phyloP scores from a whole-genome alignment of 37 sponge, comb jelly and placozoan species.

The Bolinopsis microptera region DNA sequence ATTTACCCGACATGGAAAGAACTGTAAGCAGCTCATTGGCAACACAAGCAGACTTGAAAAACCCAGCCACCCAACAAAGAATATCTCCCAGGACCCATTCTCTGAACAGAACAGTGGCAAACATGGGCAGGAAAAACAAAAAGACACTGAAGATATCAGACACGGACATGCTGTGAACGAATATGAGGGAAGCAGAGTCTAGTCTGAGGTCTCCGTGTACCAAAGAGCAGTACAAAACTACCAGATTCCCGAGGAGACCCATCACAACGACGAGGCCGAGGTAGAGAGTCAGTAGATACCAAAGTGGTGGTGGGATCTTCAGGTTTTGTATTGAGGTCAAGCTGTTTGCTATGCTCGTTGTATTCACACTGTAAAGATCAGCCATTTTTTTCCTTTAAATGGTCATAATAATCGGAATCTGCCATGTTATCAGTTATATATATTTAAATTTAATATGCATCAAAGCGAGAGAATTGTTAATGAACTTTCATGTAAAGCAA shows the following conservation, averaged over 20 bases:
- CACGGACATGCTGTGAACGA: not conserved
- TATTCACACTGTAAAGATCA: not conserved
- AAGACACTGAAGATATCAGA: not conserved
- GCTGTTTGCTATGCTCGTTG: not conserved
- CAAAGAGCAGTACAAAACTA: not conserved
- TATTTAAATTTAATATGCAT: too few species aligned
- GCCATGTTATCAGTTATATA: too few species aligned
- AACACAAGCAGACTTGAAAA: not conserved
- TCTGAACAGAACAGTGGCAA: not conserved
- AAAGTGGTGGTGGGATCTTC: not conserved
- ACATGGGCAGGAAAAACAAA: not conserved
- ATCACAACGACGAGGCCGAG: not conserved
- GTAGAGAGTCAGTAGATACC: not conserved
- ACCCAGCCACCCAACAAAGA: not conserved
- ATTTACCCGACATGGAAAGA: not conserved
- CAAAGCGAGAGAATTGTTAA: too few species aligned
- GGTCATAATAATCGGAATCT: too few species aligned
- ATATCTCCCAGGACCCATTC: not conserved
- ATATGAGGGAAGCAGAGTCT: not conserved
- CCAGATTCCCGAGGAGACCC: not conserved
- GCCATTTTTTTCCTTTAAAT: too few species aligned
- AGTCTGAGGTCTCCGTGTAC: not conserved
- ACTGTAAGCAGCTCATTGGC: not conserved
- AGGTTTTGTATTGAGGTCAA: not conserved
- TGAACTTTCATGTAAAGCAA: too few species aligned